These are phyloP conservation scores for Platysternon megacephalum DNA, from an alignment of 2,113 vertebrate genomes.

Conservation along the genomic window DNA sequence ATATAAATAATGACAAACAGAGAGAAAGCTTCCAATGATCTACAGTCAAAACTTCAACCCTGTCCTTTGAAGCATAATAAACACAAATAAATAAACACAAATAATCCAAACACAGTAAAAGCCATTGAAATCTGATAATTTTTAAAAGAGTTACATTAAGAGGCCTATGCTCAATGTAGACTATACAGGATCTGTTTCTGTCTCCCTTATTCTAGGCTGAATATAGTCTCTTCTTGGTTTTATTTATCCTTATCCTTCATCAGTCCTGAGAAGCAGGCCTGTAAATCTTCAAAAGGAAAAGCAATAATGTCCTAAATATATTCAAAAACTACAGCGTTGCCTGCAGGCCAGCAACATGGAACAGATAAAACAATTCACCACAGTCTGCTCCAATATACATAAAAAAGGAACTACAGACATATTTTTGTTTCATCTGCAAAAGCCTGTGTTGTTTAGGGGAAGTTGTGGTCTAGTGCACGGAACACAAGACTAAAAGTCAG, in stretches of 20 bases:
- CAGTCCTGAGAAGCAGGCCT: background rate
- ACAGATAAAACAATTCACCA: background rate
- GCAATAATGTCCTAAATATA: background rate
- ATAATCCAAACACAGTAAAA: background rate
- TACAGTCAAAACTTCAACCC: background rate
- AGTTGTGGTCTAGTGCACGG: background rate
- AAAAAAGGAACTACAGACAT: conserved; percentile 12
- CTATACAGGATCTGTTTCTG: background rate
- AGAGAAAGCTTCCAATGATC: background rate
- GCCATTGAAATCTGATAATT: background rate
- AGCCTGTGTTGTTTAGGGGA: background rate
- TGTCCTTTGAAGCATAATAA: background rate
- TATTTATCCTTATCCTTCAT: background rate
- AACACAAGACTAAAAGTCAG: background rate
- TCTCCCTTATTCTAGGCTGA: background rate
- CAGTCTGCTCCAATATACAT: background rate
- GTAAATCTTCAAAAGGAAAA: background rate
- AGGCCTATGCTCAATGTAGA: background rate
- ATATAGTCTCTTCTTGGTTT: background rate
- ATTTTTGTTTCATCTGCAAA: conserved; percentile 22
- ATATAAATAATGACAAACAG: background rate
- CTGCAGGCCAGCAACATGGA: background rate
- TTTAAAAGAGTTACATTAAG: background rate
- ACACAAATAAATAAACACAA: background rate
- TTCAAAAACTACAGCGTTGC: background rate